A percentile compares a stretch with the other conserved stretches of the same genome.
These are phyloP conservation scores for Neotoxoptera formosana DNA, from an alignment of 1,140 invertebrate species.

Conservation along the genomic window DNA sequence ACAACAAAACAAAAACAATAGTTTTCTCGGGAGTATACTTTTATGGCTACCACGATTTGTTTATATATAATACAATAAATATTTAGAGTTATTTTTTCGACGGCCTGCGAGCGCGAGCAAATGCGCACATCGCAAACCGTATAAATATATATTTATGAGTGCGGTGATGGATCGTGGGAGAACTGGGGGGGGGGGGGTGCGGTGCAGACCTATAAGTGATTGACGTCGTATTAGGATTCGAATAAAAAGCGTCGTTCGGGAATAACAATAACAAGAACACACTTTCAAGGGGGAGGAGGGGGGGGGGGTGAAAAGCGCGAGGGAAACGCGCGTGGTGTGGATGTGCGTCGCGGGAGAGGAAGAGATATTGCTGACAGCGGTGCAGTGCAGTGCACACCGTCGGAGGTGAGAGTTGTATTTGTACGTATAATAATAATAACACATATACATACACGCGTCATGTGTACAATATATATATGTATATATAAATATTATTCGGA, in stretches of 20 bases:
- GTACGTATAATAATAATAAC: background rate
- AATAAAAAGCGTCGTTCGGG: slow-evolving; percentile 34
- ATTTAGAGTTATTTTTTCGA: background rate
- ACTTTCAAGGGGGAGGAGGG: background rate
- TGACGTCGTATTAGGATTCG: slow-evolving; percentile 42
- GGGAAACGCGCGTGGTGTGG: background rate
- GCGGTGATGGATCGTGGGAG: background rate
- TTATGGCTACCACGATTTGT: slow-evolving; percentile 8
- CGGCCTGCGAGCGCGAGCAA: background rate
- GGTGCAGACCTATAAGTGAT: slow-evolving; percentile 15
- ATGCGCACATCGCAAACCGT: background rate
- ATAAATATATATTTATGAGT: slow-evolving; percentile 9
- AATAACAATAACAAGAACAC: slow-evolving; percentile 33
- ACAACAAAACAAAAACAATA: background rate
- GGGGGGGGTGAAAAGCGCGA: background rate
- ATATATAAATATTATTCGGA: background rate
- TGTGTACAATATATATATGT: background rate
- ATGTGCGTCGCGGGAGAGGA: background rate
- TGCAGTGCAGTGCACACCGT: background rate
- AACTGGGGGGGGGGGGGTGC: background rate
- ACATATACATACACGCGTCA: background rate
- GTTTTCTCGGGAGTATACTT: background rate
- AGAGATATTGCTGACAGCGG: slow-evolving; percentile 3
- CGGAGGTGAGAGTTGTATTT: background rate
- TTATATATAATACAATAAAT: background rate